Evolutionary conservation across 2,888 invertebrate species (phyloP).

Genomic region (Temnothorax ravouxi): DNA sequence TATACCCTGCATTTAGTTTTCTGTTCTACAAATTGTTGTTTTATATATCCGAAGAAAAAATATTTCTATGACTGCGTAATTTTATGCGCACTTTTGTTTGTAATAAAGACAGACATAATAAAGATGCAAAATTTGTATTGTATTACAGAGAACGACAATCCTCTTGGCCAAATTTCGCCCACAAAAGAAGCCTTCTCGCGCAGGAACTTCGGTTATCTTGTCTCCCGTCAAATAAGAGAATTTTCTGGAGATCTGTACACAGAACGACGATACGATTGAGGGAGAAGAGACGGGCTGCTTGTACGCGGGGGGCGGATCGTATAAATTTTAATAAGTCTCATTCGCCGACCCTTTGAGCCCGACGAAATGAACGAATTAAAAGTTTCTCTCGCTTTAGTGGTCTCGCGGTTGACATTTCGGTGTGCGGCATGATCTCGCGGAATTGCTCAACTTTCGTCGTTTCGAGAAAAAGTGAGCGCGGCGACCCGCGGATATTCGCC

Average conservation of each 20-base stretch:
- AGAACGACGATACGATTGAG: slow-evolving; percentile 53
- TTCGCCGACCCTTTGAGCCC: slow-evolving; percentile 84
- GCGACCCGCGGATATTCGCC: slow-evolving; percentile 60
- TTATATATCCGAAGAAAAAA: not conserved
- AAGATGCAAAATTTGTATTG: not conserved
- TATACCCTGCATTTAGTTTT: not conserved
- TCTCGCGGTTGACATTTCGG: slow-evolving; percentile 85
- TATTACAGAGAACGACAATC: not conserved
- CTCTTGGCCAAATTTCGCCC: not conserved
- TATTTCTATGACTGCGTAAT: not conserved
- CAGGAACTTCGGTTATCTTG: not conserved
- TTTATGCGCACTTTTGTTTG: not conserved
- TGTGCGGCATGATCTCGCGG: slow-evolving; percentile 78
- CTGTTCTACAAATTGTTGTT: not conserved
- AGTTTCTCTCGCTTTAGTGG: slow-evolving; percentile 83
- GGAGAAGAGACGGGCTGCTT: slow-evolving; percentile 56
- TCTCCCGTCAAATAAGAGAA: slow-evolving; percentile 37
- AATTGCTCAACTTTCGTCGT: slow-evolving; percentile 85
- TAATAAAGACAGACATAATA: not conserved
- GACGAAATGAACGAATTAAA: slow-evolving; percentile 86
- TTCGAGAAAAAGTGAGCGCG: slow-evolving; percentile 70
- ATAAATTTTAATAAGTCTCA: slow-evolving; percentile 86
- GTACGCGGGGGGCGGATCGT: slow-evolving; percentile 71
- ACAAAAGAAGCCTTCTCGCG: not conserved
- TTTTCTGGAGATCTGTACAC: slow-evolving; percentile 43